Evolutionary conservation across 2,888 invertebrate genomes (phyloP).

Genomic region (Erpobdella octoculata): DNA sequence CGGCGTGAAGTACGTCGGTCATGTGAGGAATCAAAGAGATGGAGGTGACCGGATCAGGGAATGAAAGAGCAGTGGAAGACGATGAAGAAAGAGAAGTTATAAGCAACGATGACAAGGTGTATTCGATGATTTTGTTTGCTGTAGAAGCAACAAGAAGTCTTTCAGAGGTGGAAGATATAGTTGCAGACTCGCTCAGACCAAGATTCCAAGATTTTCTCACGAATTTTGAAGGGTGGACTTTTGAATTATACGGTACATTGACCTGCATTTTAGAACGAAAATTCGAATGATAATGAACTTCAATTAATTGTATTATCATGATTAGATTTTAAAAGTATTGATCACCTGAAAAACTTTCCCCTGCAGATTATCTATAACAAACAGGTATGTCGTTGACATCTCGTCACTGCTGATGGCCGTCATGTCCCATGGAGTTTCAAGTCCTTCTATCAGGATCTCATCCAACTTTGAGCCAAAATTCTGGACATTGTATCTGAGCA

Average conservation of each 20-base stretch:
- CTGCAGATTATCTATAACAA: constrained; percentile 18
- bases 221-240: not conserved
- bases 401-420: constrained; percentile 1
- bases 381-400: not conserved
- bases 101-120: constrained; percentile 15
- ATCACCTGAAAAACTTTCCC: constrained; percentile 18
- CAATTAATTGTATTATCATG: not conserved
- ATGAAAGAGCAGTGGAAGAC: not conserved
- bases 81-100: not conserved
- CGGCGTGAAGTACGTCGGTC: constrained; percentile 19
- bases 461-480: too few relatives aligned
- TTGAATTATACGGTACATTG: constrained; percentile 9
- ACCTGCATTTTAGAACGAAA: constrained; percentile 18
- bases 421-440: constrained; percentile 26
- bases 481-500: too few relatives aligned
- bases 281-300: not conserved
- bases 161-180: not conserved
- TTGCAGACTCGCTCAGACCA: not conserved
- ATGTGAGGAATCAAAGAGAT: constrained; percentile 23
- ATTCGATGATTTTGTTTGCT: constrained; percentile 10
- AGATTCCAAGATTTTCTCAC: constrained; percentile 3
- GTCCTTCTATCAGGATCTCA: not conserved
- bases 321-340: not conserved
- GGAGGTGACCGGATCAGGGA: not conserved
- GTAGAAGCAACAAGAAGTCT: constrained; percentile 1